phyloP scores from a whole-genome alignment of 2,113 vertebrate species.

The Calidris pugnax region DNA sequence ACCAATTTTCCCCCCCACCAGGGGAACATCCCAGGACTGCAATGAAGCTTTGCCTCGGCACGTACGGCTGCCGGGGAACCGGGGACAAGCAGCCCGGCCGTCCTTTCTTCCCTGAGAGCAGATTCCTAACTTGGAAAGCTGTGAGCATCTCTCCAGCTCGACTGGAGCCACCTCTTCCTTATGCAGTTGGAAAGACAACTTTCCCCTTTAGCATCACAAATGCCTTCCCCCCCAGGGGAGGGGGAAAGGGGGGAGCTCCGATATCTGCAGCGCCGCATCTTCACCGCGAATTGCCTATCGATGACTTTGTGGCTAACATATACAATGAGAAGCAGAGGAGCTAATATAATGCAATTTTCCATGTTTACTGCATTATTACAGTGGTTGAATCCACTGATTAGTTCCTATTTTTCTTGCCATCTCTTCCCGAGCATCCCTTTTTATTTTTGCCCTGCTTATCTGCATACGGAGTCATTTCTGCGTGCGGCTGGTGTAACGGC shows the following conservation, averaged over 20 bases:
- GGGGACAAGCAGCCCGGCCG: not conserved
- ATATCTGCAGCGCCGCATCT: not conserved
- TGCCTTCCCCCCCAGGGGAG: not conserved
- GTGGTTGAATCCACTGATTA: slow-evolving; percentile 43
- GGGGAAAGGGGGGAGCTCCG: not conserved
- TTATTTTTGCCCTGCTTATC: slow-evolving; percentile 39
- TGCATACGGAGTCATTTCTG: slow-evolving; percentile 36
- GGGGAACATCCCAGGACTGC: not conserved
- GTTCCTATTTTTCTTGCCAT: slow-evolving; percentile 17
- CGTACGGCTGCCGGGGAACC: not conserved
- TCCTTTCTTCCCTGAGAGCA: not conserved
- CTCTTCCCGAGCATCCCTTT: slow-evolving; percentile 28
- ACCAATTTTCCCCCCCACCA: not conserved
- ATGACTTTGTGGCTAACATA: not conserved
- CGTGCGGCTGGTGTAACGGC: not conserved
- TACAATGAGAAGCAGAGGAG: slow-evolving; percentile 18
- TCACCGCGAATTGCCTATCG: not conserved
- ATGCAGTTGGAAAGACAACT: not conserved
- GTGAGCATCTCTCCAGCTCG: not conserved
- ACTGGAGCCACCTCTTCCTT: not conserved
- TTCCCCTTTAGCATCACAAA: not conserved
- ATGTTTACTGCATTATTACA: slow-evolving; percentile 34
- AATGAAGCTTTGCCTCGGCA: not conserved
- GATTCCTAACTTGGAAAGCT: not conserved
- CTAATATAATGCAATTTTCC: slow-evolving; percentile 45